Conservation (phyloP, 2,113 vertebrate species). For the Lutjanus erythropterus region DNA sequence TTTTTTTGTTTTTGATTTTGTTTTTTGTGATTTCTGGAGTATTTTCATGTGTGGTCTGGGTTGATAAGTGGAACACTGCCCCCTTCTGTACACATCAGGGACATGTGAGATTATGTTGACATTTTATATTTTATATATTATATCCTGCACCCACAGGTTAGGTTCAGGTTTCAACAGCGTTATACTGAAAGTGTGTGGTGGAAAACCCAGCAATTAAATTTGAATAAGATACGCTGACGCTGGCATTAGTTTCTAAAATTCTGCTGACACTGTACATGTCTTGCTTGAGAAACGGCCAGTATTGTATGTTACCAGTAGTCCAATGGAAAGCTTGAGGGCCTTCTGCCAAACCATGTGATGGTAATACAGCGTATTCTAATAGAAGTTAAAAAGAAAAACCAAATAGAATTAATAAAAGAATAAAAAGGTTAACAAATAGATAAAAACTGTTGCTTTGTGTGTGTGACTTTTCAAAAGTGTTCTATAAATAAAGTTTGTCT, state of each 20-base stretch:
- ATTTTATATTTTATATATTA: too few species aligned
- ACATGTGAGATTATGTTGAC: neutral
- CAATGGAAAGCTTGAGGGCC: neutral
- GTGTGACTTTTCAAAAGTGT: neutral
- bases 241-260: neutral
- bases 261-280: neutral
- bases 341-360: neutral
- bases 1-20: too few species aligned
- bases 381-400: too few species aligned
- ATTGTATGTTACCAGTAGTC: neutral
- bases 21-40: neutral
- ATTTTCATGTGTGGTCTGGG: neutral
- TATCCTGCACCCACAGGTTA: too few species aligned
- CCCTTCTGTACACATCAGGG: neutral
- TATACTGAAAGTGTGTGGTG: too few species aligned
- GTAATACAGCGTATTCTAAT: neutral
- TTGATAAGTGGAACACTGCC: conserved; percentile 6
- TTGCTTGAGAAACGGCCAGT: neutral
- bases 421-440: too few species aligned
- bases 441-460: neutral
- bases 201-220: too few species aligned
- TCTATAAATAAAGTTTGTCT: neutral
- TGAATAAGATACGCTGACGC: too few species aligned
- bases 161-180: too few species aligned
- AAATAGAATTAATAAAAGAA: too few species aligned